Conservation (phyloP, 1,140 invertebrate genomes). For the Amyelois transitella region DNA sequence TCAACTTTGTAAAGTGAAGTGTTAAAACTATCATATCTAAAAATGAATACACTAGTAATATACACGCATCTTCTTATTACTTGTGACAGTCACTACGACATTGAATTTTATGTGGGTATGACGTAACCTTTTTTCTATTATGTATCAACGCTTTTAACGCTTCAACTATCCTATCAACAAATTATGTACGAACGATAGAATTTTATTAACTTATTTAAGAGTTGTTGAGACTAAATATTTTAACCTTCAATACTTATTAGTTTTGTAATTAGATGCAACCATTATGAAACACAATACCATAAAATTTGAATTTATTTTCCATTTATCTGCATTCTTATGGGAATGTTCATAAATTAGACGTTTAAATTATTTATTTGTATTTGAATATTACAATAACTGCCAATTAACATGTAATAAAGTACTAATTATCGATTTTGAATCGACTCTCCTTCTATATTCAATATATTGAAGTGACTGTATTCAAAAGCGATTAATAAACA, state of each 20-base stretch:
- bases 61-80: too few relatives aligned
- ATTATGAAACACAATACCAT: neutral
- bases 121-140: slow-evolving; percentile 19
- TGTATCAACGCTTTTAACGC: slow-evolving; percentile 28
- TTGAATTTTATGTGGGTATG: slow-evolving; percentile 21
- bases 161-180: neutral
- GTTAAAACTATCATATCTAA: too few relatives aligned
- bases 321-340: too few relatives aligned
- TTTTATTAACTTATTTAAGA: neutral
- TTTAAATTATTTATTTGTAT: neutral
- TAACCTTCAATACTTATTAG: neutral
- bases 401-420: slow-evolving; percentile 17
- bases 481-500: too few relatives aligned
- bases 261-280: neutral
- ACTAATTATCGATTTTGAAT: slow-evolving; percentile 8
- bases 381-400: slow-evolving; percentile 1
- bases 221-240: neutral
- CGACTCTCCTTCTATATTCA: neutral
- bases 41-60: too few relatives aligned
- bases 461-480: too few relatives aligned
- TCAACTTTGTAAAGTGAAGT: too few relatives aligned
- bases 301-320: neutral
- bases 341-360: neutral
- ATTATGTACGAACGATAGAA: neutral
- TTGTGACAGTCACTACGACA: neutral